Percentiles rank a stretch among this genome's conserved stretches.
These are phyloP conservation scores for Condylostylus longicornis DNA, from an alignment of 1,140 invertebrate species.

Conservation along the genomic window DNA sequence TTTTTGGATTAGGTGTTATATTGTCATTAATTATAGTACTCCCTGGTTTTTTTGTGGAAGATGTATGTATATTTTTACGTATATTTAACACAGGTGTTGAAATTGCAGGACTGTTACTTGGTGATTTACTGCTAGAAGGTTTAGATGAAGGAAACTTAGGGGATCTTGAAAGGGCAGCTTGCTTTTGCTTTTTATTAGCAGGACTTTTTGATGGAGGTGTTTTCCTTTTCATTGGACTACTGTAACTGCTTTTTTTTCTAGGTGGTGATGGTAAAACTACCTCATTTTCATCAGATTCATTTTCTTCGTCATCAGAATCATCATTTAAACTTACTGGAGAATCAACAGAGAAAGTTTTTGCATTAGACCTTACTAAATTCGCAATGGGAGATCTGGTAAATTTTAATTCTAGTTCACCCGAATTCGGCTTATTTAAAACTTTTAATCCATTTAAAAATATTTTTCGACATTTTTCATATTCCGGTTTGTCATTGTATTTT, in stretches of 20 bases:
- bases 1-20: slow-evolving; percentile 21
- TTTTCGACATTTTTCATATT: slow-evolving; percentile 54
- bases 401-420: slow-evolving; percentile 25
- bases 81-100: slow-evolving; percentile 11
- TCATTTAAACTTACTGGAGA: too few species aligned
- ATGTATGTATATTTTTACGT: background rate
- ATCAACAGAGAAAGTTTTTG: too few species aligned
- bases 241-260: slow-evolving; percentile 7
- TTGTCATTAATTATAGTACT: slow-evolving; percentile 26
- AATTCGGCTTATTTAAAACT: slow-evolving; percentile 23
- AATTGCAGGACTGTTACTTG: slow-evolving; percentile 21
- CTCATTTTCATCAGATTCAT: slow-evolving; percentile 28
- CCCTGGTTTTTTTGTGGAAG: slow-evolving; percentile 6
- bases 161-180: background rate
- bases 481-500: slow-evolving; percentile 52
- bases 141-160: slow-evolving; percentile 6
- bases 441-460: slow-evolving; percentile 45
- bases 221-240: slow-evolving; percentile 10
- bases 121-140: slow-evolving; percentile 12
- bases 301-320: slow-evolving; percentile 28
- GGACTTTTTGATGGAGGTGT: background rate
- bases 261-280: slow-evolving; percentile 7
- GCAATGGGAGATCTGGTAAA: too few species aligned
- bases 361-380: too few species aligned
- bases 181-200: background rate